These are phyloP conservation scores for Prionailurus viverrinus DNA, from an alignment of 2,113 vertebrate species.

Conservation along the genomic window DNA sequence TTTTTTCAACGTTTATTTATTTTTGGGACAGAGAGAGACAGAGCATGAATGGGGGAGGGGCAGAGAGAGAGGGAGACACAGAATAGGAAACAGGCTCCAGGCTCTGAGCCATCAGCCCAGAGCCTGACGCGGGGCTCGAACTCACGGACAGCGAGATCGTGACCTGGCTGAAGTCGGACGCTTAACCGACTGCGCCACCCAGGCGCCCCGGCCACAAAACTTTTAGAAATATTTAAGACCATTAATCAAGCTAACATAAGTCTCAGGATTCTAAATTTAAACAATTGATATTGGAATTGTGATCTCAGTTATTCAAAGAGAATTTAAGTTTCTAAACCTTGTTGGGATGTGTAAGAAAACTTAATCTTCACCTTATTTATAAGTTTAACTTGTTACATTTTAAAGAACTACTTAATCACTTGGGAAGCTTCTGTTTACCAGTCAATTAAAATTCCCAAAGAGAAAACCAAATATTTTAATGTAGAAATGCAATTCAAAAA, in stretches of 20 bases:
- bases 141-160: too few species aligned
- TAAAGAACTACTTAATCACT: conserved; percentile 12
- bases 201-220: too few species aligned
- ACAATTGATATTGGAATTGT: not conserved
- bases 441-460: not conserved
- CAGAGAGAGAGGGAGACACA: too few species aligned
- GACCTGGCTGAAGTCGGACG: too few species aligned
- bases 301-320: not conserved
- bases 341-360: not conserved
- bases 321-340: conserved; percentile 32
- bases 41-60: too few species aligned
- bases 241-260: not conserved
- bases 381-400: conserved; percentile 11
- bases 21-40: too few species aligned
- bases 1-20: too few species aligned
- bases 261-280: not conserved
- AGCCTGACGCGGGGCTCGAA: too few species aligned
- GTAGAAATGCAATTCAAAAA: not conserved
- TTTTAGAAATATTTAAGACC: not conserved
- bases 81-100: too few species aligned
- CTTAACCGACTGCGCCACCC: too few species aligned
- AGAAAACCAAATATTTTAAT: not conserved
- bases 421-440: not conserved
- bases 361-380: not conserved
- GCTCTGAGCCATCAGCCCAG: too few species aligned